Evolutionary conservation across 1,140 invertebrate species (phyloP), one percentile per base, ranked within the genome.

Genomic region (Drosophila ficusphila): DNA sequence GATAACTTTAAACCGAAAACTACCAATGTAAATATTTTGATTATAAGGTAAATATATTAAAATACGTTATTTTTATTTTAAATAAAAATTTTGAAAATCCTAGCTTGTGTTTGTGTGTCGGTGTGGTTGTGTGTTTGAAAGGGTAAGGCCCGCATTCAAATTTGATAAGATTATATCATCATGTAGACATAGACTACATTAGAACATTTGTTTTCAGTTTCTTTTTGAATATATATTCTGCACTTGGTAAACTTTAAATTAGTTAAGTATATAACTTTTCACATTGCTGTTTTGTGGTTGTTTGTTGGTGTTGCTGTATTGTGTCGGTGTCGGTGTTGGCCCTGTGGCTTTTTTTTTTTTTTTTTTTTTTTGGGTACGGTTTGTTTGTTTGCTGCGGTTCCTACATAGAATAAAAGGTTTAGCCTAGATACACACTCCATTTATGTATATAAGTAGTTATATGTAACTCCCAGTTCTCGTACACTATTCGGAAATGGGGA

Each of bases 401-500:
- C 69, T 74, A 75, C 57, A 60, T 79, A 76, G 64, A 85, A 71
- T 83, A 67, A 83, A 74, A 76, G 72, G 60, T 71, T 64, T 81
- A 71, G 54, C 75, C 64, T 83, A 67, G 53, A 39, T 74, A 52
- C 77, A 78, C 62, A 79, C 58, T 18, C 42, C 34, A 42, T 25
- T 23, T 56, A 72, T 64, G 42, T 54, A 54, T 54, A 29, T 49
- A 34, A 29, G 53, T 49, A 57, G 47, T 42, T 62, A 69, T 56
- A 81, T 41, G 53, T 41, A 36, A 58, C 38, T 62, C 56, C 34
- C 36, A 38, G 44, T 41, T 58, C 6, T 71, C 46, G 51, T 57
- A 64, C 67, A 82, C 74, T 90, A 90, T 79, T 90, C 89, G 68
- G 86, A 90, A 60, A 90, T 78, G 29, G 78, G 56, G 69, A 79